A percentile compares a stretch with the other conserved stretches of the same genome.
Conservation (phyloP, 2,888 invertebrate species). For the Napeogenes sylphis region DNA sequence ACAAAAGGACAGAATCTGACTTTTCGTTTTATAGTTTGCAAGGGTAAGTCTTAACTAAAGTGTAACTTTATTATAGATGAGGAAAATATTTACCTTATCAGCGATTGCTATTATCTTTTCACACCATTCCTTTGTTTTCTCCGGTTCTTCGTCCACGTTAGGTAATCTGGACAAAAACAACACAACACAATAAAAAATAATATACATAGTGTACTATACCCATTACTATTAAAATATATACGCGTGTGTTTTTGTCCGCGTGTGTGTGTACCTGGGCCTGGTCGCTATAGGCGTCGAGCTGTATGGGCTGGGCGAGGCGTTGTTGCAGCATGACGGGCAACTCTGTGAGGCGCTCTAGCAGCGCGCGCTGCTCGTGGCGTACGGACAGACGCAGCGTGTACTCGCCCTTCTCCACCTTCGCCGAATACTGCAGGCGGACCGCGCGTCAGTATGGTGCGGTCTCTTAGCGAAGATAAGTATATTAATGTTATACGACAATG, state of each 20-base stretch:
- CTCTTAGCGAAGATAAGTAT: neutral
- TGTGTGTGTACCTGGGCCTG: constrained; percentile 47
- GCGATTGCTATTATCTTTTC: constrained; percentile 75
- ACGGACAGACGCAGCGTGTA: constrained; percentile 91
- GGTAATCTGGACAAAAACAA: constrained; percentile 60
- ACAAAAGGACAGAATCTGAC: too few species aligned
- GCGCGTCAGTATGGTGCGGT: constrained; percentile 26
- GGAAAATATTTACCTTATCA: constrained; percentile 65
- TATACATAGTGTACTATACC: neutral
- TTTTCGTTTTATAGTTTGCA: too few species aligned
- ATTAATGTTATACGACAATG: too few species aligned
- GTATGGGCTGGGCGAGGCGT: constrained; percentile 84
- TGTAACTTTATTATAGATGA: neutral
- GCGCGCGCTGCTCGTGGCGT: constrained; percentile 91
- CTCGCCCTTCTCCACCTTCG: constrained; percentile 97
- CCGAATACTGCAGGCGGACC: constrained; percentile 80
- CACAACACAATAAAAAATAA: too few species aligned
- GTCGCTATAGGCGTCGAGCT: constrained; percentile 85
- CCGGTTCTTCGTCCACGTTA: constrained; percentile 62
- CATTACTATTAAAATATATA: neutral
- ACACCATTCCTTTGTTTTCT: constrained; percentile 63
- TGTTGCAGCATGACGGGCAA: constrained; percentile 85
- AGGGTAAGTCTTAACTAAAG: too few species aligned
- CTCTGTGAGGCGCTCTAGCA: constrained; percentile 91
- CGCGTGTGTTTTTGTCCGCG: neutral